These are phyloP conservation scores for Centropristis striata DNA, from an alignment of 2,113 vertebrate species.

Conservation along the genomic window DNA sequence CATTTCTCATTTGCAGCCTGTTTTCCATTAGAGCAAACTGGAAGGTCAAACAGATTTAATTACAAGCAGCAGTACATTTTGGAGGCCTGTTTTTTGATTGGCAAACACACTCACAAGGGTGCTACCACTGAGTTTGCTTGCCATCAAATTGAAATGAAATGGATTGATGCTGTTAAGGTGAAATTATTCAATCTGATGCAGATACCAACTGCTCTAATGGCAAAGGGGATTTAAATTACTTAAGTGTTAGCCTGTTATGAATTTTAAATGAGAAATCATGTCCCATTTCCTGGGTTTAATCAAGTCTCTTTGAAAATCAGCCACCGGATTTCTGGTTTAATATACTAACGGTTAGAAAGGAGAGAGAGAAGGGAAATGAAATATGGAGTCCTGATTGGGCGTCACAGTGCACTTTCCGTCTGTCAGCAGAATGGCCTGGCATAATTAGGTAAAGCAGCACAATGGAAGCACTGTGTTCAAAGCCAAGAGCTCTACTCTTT, in stretches of 20 bases:
- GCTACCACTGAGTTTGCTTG: conserved; percentile 30
- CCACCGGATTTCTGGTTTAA: conserved; percentile 74
- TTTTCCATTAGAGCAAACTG: conserved; percentile 53
- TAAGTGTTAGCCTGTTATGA: conserved; percentile 75
- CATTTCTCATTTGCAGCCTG: conserved; percentile 15
- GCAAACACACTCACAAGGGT: conserved; percentile 24
- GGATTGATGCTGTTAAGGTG: conserved; percentile 58
- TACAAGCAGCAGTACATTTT: conserved; percentile 34
- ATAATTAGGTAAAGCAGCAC: conserved; percentile 74
- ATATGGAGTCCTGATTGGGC: conserved; percentile 66
- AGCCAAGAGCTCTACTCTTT: conserved; percentile 39
- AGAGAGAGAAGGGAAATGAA: conserved; percentile 63
- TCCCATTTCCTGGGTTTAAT: conserved; percentile 78
- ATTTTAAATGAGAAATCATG: conserved; percentile 79
- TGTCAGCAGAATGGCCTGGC: conserved; percentile 70
- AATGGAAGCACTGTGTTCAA: conserved; percentile 61
- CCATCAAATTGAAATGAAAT: conserved; percentile 61
- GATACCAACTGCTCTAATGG: conserved; percentile 40
- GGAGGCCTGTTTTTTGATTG: conserved; percentile 42
- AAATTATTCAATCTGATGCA: conserved; percentile 73
- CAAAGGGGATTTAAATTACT: conserved; percentile 72
- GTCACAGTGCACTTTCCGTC: conserved; percentile 52
- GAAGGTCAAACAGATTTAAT: conserved; percentile 58
- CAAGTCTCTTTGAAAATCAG: conserved; percentile 77
- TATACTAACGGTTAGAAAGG: conserved; percentile 58